These are phyloP conservation scores for Desmophyllum pertusum DNA, from an alignment of 92 coral and sea anemone genomes.

Conservation along the genomic window DNA sequence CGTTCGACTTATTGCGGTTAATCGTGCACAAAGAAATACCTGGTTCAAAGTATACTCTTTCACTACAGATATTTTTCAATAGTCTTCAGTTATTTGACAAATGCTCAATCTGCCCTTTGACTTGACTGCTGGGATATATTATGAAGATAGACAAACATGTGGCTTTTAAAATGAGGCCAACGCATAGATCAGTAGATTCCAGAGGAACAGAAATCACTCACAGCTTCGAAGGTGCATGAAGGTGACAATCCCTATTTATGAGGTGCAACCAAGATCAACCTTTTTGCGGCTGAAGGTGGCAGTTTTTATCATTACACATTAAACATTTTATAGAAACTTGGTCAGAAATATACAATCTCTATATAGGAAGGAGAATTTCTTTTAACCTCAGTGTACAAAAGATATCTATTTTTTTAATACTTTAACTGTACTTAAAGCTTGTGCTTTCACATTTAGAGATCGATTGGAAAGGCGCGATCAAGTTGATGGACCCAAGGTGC, in stretches of 20 bases:
- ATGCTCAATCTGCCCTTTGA: neutral
- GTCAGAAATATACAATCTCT: neutral
- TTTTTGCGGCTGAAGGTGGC: neutral
- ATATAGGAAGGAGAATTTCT: neutral
- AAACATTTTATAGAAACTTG: neutral
- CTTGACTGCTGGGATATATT: neutral
- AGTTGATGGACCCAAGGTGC: too few species aligned
- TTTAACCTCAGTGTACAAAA: neutral
- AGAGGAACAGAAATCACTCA: slow-evolving; percentile 21
- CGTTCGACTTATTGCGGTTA: slow-evolving; percentile 16
- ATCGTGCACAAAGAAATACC: slow-evolving; percentile 12
- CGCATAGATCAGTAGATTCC: slow-evolving; percentile 15
- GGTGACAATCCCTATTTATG: neutral
- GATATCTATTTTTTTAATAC: too few species aligned
- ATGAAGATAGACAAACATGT: neutral
- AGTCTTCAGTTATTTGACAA: neutral
- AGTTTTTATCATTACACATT: neutral
- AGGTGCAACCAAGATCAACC: slow-evolving; percentile 23
- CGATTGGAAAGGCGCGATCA: neutral
- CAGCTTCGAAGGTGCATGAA: slow-evolving; percentile 19
- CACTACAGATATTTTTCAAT: neutral
- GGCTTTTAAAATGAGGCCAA: slow-evolving; percentile 27
- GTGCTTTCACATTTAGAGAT: slow-evolving; percentile 13
- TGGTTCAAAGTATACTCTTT: neutral
- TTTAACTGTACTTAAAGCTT: neutral